Conservation (phyloP, 2,888 invertebrate genomes). For the Helleia helle region DNA sequence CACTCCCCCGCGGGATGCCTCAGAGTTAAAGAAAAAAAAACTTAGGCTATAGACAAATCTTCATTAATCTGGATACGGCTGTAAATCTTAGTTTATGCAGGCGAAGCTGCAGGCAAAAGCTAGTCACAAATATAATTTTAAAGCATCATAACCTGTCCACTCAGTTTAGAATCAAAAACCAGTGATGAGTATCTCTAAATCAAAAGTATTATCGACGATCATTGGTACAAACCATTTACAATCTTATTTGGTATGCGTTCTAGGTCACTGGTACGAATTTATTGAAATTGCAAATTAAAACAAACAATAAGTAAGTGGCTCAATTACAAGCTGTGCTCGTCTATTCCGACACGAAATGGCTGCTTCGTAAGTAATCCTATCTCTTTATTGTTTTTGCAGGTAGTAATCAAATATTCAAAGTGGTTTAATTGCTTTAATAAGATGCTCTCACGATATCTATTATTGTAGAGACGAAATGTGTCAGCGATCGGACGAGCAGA, state of each 20-base stretch:
- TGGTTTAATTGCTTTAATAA: slow-evolving; percentile 5
- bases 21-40: too few relatives aligned
- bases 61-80: too few relatives aligned
- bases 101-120: too few relatives aligned
- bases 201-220: neutral
- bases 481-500: neutral
- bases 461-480: neutral
- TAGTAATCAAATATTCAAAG: slow-evolving; percentile 8
- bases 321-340: neutral
- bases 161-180: neutral
- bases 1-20: too few relatives aligned
- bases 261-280: slow-evolving; percentile 5
- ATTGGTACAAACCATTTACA: neutral
- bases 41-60: too few relatives aligned
- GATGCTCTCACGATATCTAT: neutral
- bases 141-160: neutral
- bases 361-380: neutral
- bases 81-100: too few relatives aligned
- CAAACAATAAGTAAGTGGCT: slow-evolving; percentile 2
- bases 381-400: slow-evolving; percentile 2
- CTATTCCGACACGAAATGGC: neutral
- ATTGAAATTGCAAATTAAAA: slow-evolving; percentile 8
- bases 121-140: too few relatives aligned
- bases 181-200: neutral
- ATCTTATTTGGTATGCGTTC: neutral